Percentiles rank a stretch among this genome's conserved stretches.
Evolutionary conservation across 2,797 vertebrate species (phyloP).

Genomic region (Sebastolobus altivelis): DNA sequence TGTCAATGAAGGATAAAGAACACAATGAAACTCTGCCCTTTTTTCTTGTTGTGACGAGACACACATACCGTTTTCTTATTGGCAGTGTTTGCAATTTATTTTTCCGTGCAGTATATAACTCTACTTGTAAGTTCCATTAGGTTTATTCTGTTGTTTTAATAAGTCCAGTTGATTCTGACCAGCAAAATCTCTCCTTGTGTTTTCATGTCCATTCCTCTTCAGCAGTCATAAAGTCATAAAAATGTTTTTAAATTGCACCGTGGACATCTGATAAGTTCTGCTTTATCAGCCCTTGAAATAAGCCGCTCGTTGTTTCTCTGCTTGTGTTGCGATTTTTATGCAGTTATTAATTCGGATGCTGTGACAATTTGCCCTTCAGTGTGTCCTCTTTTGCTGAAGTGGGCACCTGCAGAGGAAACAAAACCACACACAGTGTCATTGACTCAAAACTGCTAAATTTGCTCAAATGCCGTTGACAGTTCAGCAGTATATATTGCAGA

Average conservation of each 20-base stretch:
- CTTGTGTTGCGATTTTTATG: neutral
- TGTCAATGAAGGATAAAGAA: conserved; percentile 22
- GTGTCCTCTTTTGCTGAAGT: conserved; percentile 6
- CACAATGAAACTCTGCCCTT: neutral
- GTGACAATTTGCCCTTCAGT: neutral
- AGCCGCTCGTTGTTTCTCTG: neutral
- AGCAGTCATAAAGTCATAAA: neutral
- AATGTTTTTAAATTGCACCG: neutral
- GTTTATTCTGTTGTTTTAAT: neutral
- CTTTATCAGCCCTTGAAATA: neutral
- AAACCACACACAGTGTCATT: neutral
- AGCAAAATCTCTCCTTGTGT: neutral
- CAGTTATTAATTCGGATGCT: neutral
- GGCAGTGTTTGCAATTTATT: neutral
- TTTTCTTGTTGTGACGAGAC: neutral
- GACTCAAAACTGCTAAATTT: neutral
- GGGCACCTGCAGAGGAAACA: neutral
- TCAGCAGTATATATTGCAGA: neutral
- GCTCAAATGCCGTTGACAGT: neutral
- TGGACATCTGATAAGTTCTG: neutral
- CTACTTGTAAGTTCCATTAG: neutral
- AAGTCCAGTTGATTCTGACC: neutral
- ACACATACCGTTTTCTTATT: neutral
- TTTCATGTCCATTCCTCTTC: neutral
- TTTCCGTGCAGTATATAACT: neutral